Evolutionary conservation across 2,797 vertebrate genomes (phyloP).

Genomic region (Botia almorhae): DNA sequence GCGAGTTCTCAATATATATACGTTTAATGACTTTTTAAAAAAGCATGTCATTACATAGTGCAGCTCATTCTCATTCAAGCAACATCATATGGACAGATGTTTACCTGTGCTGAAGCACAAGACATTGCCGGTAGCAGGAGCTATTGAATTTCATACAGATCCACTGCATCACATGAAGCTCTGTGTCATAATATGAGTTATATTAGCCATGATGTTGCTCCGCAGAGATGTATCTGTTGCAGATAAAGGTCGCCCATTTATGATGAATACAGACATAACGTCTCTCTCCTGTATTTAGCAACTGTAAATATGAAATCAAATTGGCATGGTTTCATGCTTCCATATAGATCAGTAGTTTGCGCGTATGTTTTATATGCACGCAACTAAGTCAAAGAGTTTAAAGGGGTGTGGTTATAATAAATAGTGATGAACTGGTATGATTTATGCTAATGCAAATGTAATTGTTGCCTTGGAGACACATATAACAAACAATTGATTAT

Average conservation of each 20-base stretch:
- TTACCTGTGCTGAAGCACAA: not conserved
- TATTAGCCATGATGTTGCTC: not conserved
- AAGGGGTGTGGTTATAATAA: not conserved
- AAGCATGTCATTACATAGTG: not conserved
- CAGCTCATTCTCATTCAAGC: not conserved
- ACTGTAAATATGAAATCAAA: not conserved
- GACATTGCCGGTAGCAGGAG: not conserved
- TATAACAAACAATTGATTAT: not conserved
- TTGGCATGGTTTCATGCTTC: not conserved
- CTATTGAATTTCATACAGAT: constrained; percentile 21
- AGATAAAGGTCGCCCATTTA: not conserved
- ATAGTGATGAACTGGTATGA: not conserved
- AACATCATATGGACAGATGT: not conserved
- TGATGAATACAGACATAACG: not conserved
- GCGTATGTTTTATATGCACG: not conserved
- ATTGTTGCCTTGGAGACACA: not conserved
- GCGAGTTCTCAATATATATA: not conserved
- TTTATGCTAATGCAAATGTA: not conserved
- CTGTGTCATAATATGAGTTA: not conserved
- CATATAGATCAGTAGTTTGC: not conserved
- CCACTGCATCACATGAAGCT: not conserved
- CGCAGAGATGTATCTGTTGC: not conserved
- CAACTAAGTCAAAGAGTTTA: not conserved
- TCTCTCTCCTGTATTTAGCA: not conserved
- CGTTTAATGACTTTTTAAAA: not conserved